These are phyloP conservation scores for Atrichornis clamosus DNA, from an alignment of 2,113 vertebrate species.

Conservation along the genomic window DNA sequence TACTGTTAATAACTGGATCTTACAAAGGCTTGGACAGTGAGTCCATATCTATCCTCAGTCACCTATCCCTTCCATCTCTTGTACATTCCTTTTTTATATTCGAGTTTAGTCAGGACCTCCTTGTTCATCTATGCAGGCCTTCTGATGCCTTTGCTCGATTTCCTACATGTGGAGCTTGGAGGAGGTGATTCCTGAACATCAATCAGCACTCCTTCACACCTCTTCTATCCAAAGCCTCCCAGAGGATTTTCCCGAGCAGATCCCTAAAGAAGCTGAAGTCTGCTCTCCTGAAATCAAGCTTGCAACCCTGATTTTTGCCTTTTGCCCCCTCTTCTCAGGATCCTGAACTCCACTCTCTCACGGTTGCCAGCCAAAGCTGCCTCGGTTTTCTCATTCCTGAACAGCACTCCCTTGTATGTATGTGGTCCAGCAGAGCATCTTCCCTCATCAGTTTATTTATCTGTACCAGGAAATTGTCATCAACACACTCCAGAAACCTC, in stretches of 20 bases:
- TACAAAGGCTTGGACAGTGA: not conserved
- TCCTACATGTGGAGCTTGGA: not conserved
- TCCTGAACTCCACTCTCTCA: not conserved
- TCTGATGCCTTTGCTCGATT: not conserved
- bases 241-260: not conserved
- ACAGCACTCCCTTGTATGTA: not conserved
- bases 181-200: not conserved
- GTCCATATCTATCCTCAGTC: not conserved
- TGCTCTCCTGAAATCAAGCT: not conserved
- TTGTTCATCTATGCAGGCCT: not conserved
- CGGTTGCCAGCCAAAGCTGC: not conserved
- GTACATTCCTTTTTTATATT: not conserved
- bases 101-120: not conserved
- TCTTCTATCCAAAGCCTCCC: not conserved
- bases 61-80: not conserved
- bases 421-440: not conserved
- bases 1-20: not conserved
- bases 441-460: not conserved
- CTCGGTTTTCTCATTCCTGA: not conserved
- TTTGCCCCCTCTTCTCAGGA: not conserved
- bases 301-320: not conserved
- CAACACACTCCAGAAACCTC: not conserved
- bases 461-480: not conserved
- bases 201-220: fast-evolving
- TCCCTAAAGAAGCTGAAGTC: not conserved